Base-by-base conservation (phyloP, 1,140 invertebrate genomes). In the Homarus americanus region DNA sequence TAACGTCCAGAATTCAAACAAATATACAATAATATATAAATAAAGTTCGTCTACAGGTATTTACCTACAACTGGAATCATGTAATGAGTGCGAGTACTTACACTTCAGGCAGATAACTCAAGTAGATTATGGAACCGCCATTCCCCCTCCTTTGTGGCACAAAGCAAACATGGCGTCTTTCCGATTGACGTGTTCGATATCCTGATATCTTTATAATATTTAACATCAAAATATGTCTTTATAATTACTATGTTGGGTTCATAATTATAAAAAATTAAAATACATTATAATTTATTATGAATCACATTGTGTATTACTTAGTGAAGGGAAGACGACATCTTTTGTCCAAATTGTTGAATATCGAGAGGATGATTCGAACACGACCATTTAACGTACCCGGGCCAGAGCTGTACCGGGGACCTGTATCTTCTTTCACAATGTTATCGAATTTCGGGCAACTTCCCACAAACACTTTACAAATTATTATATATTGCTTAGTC, bases 81-180 rank as follows among this genome's bases (percentile, higher is more conserved):
- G 32, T 9, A 7, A 24, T 69, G 10, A 28, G 12, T 9, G 63
- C 2, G 9, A 32, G 32, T 32, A 69, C 63, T 69, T 28, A 69
- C 63, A 32, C 10, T 32, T 69, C 63, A 32, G 1, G 63, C n/a
- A 32, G n/a, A 32, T 9, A 69, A 28, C n/a, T 32, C 12, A 28
- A 32, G 9, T 69, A 24, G 5, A 69, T 24, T 69, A 69, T 32
- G 63, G n/a, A 69, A 69, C 63, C 63, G 63, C 63, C 63, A 69
- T 69, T 69, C n/a, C n/a, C 63, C 63, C 63, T 69, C 28, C 63
- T 69, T 69, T 69, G 63, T 69, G 63, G 63, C 63, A 69, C 63
- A 69, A 69, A 69, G 63, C 63, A 69, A 69, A 69, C 63, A 69
- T 69, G 63, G 63, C 63, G 63, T 69, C 63, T 69, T 69, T 69